Evolutionary conservation across 1,140 invertebrate species (phyloP).

Genomic region (Bombyx mandarina): DNA sequence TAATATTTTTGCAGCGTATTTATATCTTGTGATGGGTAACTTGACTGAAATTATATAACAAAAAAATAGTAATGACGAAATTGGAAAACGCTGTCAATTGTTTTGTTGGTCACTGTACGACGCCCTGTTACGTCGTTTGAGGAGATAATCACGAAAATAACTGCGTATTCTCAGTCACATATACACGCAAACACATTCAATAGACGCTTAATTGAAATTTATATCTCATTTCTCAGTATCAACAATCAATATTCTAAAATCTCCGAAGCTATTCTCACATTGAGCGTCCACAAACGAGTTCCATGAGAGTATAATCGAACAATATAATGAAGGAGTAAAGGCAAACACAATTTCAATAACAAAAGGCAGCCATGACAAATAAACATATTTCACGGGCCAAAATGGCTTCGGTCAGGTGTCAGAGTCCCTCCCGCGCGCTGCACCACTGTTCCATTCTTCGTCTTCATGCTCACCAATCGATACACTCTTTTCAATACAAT

Average conservation of each 20-base stretch:
- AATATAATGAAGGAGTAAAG: constrained; percentile 69
- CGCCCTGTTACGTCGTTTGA: constrained; percentile 28
- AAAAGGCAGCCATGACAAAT: constrained; percentile 68
- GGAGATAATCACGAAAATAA: constrained; percentile 60
- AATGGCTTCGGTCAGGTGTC: constrained; percentile 69
- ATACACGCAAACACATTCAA: constrained; percentile 46
- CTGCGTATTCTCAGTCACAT: constrained; percentile 27
- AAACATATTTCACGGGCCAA: constrained; percentile 70
- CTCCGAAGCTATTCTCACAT: constrained; percentile 61
- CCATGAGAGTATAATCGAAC: constrained; percentile 61
- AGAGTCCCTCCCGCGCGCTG: constrained; percentile 28
- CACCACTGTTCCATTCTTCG: constrained; percentile 10
- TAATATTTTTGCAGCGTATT: no score
- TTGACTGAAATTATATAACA: constrained; percentile 1
- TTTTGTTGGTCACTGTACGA: constrained; percentile 36
- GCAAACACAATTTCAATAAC: constrained; percentile 71
- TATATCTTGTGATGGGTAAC: no score
- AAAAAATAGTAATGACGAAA: constrained; percentile 24
- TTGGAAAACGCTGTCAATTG: constrained; percentile 35
- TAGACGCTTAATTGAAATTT: constrained; percentile 68
- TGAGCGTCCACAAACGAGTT: constrained; percentile 62
- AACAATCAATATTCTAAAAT: constrained; percentile 70
- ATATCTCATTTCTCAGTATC: constrained; percentile 69
- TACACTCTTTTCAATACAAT: constrained; percentile 38
- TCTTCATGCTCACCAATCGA: constrained; percentile 16